These are phyloP conservation scores for Cyclophora albipunctata DNA, from an alignment of 2,888 invertebrate genomes.

Conservation along the genomic window DNA sequence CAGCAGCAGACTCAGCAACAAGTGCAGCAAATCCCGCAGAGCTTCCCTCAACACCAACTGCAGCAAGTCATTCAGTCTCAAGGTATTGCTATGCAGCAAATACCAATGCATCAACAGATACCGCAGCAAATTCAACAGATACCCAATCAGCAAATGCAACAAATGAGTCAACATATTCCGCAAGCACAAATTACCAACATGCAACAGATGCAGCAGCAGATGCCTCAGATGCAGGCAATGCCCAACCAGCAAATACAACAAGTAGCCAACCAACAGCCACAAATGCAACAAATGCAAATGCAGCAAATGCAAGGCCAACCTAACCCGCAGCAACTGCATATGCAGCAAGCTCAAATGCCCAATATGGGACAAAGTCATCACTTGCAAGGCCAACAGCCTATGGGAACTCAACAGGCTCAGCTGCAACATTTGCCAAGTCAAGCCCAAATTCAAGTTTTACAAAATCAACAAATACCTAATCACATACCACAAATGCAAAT, in stretches of 20 bases:
- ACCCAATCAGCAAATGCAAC: conserved; percentile 72
- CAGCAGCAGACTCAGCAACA: conserved; percentile 60
- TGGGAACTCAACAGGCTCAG: conserved; percentile 66
- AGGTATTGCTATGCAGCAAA: conserved; percentile 69
- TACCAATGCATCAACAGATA: conserved; percentile 71
- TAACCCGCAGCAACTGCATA: conserved; percentile 67
- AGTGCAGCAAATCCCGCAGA: conserved; percentile 71
- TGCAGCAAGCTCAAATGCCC: conserved; percentile 69
- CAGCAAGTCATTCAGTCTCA: conserved; percentile 71
- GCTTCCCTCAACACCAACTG: conserved; percentile 70
- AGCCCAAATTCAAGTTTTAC: conserved; percentile 69
- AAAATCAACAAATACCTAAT: conserved; percentile 73
- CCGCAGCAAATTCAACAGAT: conserved; percentile 73
- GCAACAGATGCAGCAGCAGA: conserved; percentile 70
- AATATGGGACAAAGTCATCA: conserved; percentile 66
- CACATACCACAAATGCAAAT: conserved; percentile 74
- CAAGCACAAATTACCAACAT: conserved; percentile 66
- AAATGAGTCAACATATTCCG: conserved; percentile 65
- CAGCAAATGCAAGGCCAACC: conserved; percentile 68
- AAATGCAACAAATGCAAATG: conserved; percentile 72
- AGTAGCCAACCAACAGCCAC: conserved; percentile 63
- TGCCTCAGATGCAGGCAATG: conserved; percentile 68
- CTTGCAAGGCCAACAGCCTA: conserved; percentile 60
- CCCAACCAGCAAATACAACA: conserved; percentile 66
- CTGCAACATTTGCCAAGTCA: conserved; percentile 69